Evolutionary conservation across 2,888 invertebrate genomes (phyloP).

Genomic region (Glaucopsyche alexis): DNA sequence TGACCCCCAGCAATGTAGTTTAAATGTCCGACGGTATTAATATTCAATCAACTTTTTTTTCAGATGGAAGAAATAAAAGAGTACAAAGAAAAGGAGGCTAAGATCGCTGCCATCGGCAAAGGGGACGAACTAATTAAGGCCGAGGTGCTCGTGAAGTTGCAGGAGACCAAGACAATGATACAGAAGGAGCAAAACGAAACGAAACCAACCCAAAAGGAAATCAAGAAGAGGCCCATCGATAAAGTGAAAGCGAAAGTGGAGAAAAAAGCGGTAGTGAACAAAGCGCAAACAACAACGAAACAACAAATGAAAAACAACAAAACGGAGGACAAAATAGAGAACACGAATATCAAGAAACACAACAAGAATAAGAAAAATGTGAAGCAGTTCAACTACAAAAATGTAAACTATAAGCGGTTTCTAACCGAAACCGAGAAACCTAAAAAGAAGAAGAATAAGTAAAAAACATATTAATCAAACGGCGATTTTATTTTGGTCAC

Average conservation of each 20-base stretch:
- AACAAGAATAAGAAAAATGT: conserved; percentile 37
- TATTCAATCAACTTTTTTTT: conserved; percentile 38
- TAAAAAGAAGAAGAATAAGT: conserved; percentile 46
- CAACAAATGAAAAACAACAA: conserved; percentile 27
- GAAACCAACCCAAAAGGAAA: conserved; percentile 32
- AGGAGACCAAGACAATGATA: conserved; percentile 48
- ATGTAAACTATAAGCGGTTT: conserved; percentile 59
- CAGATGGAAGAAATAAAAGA: conserved; percentile 61
- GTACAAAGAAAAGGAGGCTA: conserved; percentile 60
- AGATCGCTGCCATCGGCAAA: conserved; percentile 55
- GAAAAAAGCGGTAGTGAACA: conserved; percentile 38
- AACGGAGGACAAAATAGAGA: conserved; percentile 27
- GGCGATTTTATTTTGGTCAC: not conserved
- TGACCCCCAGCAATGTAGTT: no score
- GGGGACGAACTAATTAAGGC: conserved; percentile 57
- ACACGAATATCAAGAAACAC: conserved; percentile 33
- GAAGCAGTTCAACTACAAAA: conserved; percentile 53
- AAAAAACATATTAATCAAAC: not conserved
- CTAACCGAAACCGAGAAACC: conserved; percentile 51
- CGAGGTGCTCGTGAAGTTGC: conserved; percentile 56
- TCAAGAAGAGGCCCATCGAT: conserved; percentile 46
- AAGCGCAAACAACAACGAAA: conserved; percentile 28
- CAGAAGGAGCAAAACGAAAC: conserved; percentile 44
- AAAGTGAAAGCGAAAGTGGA: conserved; percentile 43
- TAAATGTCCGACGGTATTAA: not conserved